Percentiles rank a stretch among this genome's conserved stretches.
Evolutionary conservation across 1,140 invertebrate species (phyloP).

Genomic region (Zaprionus kolodkinae): DNA sequence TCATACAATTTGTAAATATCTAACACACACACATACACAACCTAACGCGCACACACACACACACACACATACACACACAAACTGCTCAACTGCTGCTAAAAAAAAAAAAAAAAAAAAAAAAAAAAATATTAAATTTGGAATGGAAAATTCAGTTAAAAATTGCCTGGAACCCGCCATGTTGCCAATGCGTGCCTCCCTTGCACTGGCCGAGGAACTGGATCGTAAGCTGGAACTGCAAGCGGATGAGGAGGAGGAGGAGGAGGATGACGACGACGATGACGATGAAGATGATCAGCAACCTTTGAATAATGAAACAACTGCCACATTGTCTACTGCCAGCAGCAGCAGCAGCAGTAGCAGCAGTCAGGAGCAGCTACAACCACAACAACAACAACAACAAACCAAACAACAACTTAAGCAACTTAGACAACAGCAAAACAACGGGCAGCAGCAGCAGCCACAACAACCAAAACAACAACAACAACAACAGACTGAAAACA

Average conservation of each 20-base stretch:
- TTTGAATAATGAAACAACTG: slow-evolving; percentile 69
- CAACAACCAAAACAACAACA: slow-evolving; percentile 17
- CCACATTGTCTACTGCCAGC: slow-evolving; percentile 61
- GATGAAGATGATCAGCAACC: slow-evolving; percentile 78
- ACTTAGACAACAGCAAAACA: slow-evolving; percentile 29
- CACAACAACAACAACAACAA: slow-evolving; percentile 46
- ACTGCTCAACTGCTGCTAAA: slow-evolving; percentile 43
- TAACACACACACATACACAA: slow-evolving; percentile 44
- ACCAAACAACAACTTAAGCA: slow-evolving; percentile 34
- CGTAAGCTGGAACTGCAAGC: slow-evolving; percentile 63
- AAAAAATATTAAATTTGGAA: slow-evolving; percentile 14
- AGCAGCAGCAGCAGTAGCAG: slow-evolving; percentile 52
- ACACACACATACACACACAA: slow-evolving; percentile 37
- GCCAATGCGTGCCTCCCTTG: slow-evolving; percentile 65
- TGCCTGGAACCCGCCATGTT: slow-evolving; percentile 77
- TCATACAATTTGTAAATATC: slow-evolving; percentile 41
- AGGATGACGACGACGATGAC: slow-evolving; percentile 62
- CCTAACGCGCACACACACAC: slow-evolving; percentile 31
- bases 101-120: slow-evolving; percentile 27
- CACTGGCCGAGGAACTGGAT: slow-evolving; percentile 72
- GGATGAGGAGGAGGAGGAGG: slow-evolving; percentile 74
- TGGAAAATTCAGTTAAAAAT: slow-evolving; percentile 59
- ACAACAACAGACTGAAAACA: slow-evolving; percentile 54
- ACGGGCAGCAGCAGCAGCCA: slow-evolving; percentile 35
- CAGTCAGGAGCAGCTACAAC: slow-evolving; percentile 58